Evolutionary conservation across 2,888 invertebrate genomes (phyloP), one percentile per base, ranked within the genome.

Genomic region (Cacoxenus indagator): DNA sequence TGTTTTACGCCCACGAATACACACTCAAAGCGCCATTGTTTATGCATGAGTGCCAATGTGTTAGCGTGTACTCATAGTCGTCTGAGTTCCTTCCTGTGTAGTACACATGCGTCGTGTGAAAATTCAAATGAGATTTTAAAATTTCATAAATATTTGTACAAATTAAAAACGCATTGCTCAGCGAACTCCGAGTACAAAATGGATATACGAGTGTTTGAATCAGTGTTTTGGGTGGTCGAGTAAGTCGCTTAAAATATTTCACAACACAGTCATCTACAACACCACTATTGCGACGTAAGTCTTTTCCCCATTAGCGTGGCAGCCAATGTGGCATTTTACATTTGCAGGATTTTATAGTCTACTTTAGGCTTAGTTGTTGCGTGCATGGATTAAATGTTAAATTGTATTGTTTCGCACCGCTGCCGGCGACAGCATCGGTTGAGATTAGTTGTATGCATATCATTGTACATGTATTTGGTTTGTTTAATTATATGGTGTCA

Each of bases 101-200:
- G 14, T 14, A 11, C 9, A 2, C 37, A 14, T 37, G 37, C 37
- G 14, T 70, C 68, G 83, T 75, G 82, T 83, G 75, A 84, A 85
- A 82, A 85, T 83, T 78, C 76, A 83, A 83, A 85, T 84, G 78
- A 80, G 78, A 84, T 84, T 83, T 85, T 84, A 83, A 85, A 83
- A 76, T 85, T 83, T 83, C 76, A 84, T 83, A 83, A 81, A 83
- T 76, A 76, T 74, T 76, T 76, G 76, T 73, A 75, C 73, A 76
- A 81, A 84, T 79, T 74, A 78, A 79, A 81, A 73, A 73, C 76
- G 78, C 72, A 77, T 59, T 48, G 48, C 48, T 29, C 26, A 14
- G 57, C 54, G n/a, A 55, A n/a, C n/a, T n/a, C n/a, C n/a, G n/a
- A n/a, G n/a, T n/a, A n/a, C n/a, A n/a, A n/a, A n/a, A n/a, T n/a